phyloP scores from a whole-genome alignment of 2,113 vertebrate species.

The Mustela lutreola region DNA sequence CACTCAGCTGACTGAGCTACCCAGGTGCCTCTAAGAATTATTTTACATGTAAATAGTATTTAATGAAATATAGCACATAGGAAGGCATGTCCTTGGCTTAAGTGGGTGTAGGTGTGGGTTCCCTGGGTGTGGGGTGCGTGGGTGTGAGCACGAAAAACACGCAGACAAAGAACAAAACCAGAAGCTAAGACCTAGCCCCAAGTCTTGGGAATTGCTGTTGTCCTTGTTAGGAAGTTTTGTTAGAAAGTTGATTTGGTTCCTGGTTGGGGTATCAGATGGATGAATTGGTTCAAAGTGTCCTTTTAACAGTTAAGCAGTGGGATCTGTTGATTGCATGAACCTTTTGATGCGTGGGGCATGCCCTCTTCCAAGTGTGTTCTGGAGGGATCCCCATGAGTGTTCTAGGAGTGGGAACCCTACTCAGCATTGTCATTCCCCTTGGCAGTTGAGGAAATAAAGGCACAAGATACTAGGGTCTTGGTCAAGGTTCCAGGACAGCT shows the following conservation, averaged over 20 bases:
- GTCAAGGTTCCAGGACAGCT: background rate
- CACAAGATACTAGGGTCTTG: fast-evolving
- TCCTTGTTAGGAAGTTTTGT: background rate
- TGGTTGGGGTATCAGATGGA: background rate
- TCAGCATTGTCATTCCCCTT: background rate
- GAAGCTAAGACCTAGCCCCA: too few species aligned
- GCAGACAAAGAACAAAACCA: background rate
- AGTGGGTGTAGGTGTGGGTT: background rate
- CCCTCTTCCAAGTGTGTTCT: background rate
- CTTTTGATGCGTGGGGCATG: too few species aligned
- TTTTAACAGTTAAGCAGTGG: background rate
- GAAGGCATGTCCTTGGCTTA: background rate
- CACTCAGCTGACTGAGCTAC: background rate
- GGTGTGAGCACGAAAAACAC: background rate
- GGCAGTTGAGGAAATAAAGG: background rate
- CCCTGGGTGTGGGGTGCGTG: background rate
- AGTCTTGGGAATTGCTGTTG: too few species aligned
- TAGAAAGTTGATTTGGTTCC: background rate
- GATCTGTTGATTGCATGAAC: too few species aligned
- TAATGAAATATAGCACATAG: background rate
- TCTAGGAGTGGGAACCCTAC: background rate
- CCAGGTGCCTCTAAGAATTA: background rate
- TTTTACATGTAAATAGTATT: background rate
- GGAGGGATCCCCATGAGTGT: background rate
- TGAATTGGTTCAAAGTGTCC: too few species aligned